These are phyloP conservation scores for Euleptes europaea DNA, from an alignment of 2,113 vertebrate genomes.

Conservation along the genomic window DNA sequence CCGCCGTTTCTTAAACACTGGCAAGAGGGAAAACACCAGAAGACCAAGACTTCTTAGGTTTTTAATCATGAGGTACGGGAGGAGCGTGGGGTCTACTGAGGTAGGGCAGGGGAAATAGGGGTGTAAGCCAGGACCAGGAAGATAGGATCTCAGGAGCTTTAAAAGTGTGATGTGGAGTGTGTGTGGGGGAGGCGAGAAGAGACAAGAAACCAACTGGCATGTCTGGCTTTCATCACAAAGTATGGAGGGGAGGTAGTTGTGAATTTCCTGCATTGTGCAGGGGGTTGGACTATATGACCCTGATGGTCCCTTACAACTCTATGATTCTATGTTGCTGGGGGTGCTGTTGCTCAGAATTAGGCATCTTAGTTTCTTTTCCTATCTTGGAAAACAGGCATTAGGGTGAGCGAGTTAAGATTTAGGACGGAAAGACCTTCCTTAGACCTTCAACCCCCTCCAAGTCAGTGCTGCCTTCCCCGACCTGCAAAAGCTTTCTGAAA, in stretches of 20 bases:
- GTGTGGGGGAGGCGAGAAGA: neutral
- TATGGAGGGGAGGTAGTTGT: too few relatives aligned
- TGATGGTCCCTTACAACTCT: too few relatives aligned
- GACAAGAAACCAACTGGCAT: neutral
- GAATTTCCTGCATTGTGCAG: too few relatives aligned
- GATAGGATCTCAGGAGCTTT: neutral
- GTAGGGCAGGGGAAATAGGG: neutral
- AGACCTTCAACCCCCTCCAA: neutral
- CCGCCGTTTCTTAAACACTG: constrained; percentile 87
- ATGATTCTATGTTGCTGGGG: too few relatives aligned
- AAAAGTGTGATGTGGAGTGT: too few relatives aligned
- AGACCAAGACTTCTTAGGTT: accelerated
- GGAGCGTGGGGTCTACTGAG: neutral
- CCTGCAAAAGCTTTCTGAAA: too few relatives aligned
- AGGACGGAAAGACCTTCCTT: neutral
- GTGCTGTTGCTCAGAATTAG: too few relatives aligned
- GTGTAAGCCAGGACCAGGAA: neutral
- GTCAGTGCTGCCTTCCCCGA: too few relatives aligned
- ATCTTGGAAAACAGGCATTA: neutral
- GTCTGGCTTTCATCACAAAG: neutral
- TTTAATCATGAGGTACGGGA: neutral
- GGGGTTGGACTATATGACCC: too few relatives aligned
- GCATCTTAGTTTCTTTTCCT: neutral
- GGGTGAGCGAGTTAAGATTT: neutral
- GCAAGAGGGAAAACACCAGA: neutral